Conservation (phyloP, 2,113 vertebrate genomes). For the Eulemur rufifrons region DNA sequence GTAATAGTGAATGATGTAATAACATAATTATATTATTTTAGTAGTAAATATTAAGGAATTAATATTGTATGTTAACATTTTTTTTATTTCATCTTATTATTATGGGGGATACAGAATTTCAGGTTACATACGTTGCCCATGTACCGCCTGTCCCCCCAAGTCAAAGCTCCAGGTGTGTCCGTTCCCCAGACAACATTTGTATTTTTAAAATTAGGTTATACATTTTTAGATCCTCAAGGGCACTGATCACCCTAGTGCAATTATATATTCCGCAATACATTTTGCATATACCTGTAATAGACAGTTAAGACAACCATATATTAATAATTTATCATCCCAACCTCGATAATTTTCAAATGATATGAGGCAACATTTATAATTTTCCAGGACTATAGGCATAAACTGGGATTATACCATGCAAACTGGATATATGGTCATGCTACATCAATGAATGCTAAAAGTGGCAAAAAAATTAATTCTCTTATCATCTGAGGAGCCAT, state of each 20-base stretch:
- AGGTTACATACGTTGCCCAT: no score
- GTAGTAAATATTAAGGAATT: background rate
- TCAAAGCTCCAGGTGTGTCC: no score
- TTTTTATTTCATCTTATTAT: no score
- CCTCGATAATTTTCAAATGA: conserved; percentile 1
- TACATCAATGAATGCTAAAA: background rate
- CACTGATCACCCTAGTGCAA: background rate
- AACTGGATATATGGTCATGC: background rate
- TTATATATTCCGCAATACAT: background rate
- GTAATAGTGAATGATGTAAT: background rate
- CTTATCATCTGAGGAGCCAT: background rate
- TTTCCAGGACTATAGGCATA: background rate
- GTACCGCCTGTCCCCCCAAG: no score
- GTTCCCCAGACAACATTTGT: background rate
- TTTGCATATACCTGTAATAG: background rate
- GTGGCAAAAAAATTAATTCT: background rate
- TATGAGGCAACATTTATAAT: background rate
- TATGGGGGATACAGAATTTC: no score
- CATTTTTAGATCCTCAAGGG: background rate
- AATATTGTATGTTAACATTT: background rate
- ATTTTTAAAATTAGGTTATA: background rate
- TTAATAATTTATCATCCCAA: conserved; percentile 8
- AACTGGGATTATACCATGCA: background rate
- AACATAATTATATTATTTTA: background rate
- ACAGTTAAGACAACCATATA: background rate